Conservation (phyloP, 2,113 vertebrate genomes). For the Ceyx margarethae region DNA sequence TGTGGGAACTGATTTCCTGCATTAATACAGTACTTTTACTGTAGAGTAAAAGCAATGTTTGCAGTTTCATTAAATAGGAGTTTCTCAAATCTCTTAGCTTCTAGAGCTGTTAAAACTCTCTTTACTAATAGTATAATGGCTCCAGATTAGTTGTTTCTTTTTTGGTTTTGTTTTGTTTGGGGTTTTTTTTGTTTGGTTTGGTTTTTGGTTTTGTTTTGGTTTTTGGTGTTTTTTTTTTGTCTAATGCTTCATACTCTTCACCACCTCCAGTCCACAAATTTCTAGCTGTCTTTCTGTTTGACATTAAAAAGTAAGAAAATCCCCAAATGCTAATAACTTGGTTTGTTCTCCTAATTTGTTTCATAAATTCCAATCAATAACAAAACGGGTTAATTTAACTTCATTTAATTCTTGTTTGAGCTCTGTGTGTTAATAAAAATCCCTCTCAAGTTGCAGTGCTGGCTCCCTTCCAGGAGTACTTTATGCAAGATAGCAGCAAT, state of each 20-base stretch:
- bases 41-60: background rate
- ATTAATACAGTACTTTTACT: background rate
- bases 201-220: too few species aligned
- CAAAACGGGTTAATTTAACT: background rate
- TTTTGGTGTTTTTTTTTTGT: background rate
- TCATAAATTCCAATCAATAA: background rate
- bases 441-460: background rate
- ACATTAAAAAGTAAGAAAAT: background rate
- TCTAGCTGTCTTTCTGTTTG: background rate
- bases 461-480: slow-evolving; percentile 2
- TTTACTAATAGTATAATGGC: background rate
- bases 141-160: background rate
- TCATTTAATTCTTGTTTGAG: background rate
- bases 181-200: background rate
- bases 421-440: background rate
- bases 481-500: slow-evolving; percentile 6
- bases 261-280: background rate
- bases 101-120: background rate
- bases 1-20: background rate
- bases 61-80: background rate
- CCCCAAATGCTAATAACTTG: background rate
- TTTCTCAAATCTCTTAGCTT: background rate
- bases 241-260: background rate
- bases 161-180: background rate
- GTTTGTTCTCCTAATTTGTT: background rate